Evolutionary conservation across 2,797 vertebrate genomes (phyloP), one percentile per base, ranked within the genome.

Genomic region (Etheostoma perlongum): DNA sequence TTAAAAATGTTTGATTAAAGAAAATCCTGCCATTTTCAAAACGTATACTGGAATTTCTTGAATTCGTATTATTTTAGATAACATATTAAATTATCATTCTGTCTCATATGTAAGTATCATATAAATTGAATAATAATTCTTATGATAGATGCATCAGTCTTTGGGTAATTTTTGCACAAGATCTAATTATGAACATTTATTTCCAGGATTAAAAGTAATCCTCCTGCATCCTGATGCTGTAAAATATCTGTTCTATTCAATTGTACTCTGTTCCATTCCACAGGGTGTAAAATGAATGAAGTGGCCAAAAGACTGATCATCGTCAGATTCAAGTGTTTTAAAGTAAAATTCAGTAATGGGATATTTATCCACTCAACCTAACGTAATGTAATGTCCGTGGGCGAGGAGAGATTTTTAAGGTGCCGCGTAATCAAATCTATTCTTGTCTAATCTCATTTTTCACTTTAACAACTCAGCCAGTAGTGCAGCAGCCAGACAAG

Each of bases 371-470:
- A 79, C 77, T 89, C 73, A 47, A 44, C 65, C 63, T 72, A 71
- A 81, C 76, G 67, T 72, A 71, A 81, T 77, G 67, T 84, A 60
- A 81, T 72, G 59, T 19, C 74, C 67, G 58, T 65, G 79, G 81
- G 66, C 2, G 67, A 83, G 70, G 57, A 60, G 44, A 81, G 76
- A 73, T 63, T 62, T 62, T 59, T 16, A 18, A 51, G 67, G 61
- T 76, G 72, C 76, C 73, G 74, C 44, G 72, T 85, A 86, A 91
- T 92, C 70, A 8, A 70, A 84, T 92, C 77, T 87, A 68, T 82
- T 88, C 74, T 65, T 15, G 67, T 88, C 84, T 92, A 76, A 90
- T 90, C 80, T 84, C 69, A 65, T 93, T 91, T 82, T 75, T 75
- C 79, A 70, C 72, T 75, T 74, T 60, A 84, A 80, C 75, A 57